These are phyloP conservation scores for Misgurnus anguillicaudatus DNA, from an alignment of 2,113 vertebrate species.

Conservation along the genomic window DNA sequence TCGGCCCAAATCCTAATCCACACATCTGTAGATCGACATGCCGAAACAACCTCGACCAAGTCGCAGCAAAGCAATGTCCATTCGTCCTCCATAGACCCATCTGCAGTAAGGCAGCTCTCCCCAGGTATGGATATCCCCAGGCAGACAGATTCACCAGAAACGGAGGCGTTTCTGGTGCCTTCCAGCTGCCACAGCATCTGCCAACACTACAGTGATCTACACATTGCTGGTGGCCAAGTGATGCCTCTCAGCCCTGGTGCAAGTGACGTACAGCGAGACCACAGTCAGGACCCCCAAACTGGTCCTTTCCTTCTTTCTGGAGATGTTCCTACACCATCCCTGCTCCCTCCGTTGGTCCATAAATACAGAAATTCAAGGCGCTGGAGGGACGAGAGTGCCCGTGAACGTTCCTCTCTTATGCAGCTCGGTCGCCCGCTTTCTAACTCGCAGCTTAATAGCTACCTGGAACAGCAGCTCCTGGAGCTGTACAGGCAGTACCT, in stretches of 20 bases:
- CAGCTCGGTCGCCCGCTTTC: conserved; percentile 86
- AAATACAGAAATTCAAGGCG: conserved; percentile 71
- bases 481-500: conserved; percentile 93
- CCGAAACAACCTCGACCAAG: conserved; percentile 19
- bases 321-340: conserved; percentile 79
- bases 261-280: conserved; percentile 72
- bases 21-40: conserved; percentile 62
- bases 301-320: conserved; percentile 89
- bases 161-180: conserved; percentile 87
- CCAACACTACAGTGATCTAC: conserved; percentile 92
- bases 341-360: conserved; percentile 40
- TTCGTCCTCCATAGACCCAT: conserved; percentile 22
- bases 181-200: conserved; percentile 93
- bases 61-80: not conserved
- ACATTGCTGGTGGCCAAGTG: conserved; percentile 91
- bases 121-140: conserved; percentile 67
- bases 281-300: conserved; percentile 63
- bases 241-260: conserved; percentile 77
- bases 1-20: conserved; percentile 54
- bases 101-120: conserved; percentile 64
- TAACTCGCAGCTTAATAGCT: conserved; percentile 88
- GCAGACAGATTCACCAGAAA: conserved; percentile 59
- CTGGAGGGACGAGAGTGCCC: conserved; percentile 79
- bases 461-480: conserved; percentile 90
- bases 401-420: conserved; percentile 80